A percentile compares a stretch with the other conserved stretches of the same genome.
Evolutionary conservation across 2,888 invertebrate genomes (phyloP).

Genomic region (Mystacides longicornis): DNA sequence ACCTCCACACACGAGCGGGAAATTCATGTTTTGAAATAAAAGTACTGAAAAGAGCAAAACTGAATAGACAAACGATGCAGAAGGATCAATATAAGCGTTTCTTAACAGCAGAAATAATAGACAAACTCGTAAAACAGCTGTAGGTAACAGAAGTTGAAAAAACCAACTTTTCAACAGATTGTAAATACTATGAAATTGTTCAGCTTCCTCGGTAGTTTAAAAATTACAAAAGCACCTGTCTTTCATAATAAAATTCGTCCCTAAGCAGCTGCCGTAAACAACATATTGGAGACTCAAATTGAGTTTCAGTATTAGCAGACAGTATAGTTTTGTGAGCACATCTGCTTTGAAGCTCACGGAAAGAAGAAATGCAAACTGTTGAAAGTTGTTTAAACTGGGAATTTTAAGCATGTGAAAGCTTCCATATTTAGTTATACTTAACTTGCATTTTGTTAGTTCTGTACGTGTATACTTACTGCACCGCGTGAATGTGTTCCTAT

Average conservation of each 20-base stretch:
- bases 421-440: neutral
- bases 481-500: too few relatives aligned
- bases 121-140: too few relatives aligned
- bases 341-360: neutral
- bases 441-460: neutral
- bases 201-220: neutral
- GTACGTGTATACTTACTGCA: neutral
- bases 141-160: too few relatives aligned
- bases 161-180: too few relatives aligned
- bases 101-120: too few relatives aligned
- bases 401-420: neutral
- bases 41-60: too few relatives aligned
- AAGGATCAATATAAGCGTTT: too few relatives aligned
- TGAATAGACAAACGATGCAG: too few relatives aligned
- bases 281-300: neutral
- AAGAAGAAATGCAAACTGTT: constrained; percentile 1
- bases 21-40: too few relatives aligned
- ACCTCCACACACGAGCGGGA: too few relatives aligned
- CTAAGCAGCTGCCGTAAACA: neutral
- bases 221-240: neutral
- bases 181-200: neutral
- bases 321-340: neutral
- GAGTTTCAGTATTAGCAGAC: neutral
- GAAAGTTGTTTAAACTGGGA: neutral
- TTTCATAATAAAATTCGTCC: neutral